Base-by-base conservation (phyloP, 2,797 vertebrate genomes). In the Crenichthys baileyi region DNA sequence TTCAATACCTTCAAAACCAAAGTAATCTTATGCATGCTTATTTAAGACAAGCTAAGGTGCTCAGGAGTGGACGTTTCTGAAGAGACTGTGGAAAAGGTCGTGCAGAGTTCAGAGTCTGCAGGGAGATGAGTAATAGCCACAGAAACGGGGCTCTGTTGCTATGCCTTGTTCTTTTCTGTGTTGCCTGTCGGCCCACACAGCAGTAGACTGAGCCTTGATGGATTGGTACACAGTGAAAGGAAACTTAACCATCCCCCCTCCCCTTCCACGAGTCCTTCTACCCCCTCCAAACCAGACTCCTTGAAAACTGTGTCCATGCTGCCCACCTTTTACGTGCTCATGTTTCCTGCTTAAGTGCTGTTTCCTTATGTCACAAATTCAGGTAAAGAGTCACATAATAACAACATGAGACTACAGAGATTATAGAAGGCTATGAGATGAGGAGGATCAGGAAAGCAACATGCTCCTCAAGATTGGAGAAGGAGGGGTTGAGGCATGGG, bases 191-290 rank as follows among this genome's bases (percentile, higher is more conserved):
- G 95, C 95, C 95, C 91, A 96, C 97, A 94, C 97, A 97, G 97
- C 96, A 85, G 97, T 96, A 96, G 96, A 95, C 97, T 95, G 96
- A 96, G 95, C 95, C 95, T 95, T 98, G 98, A 98, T 97, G 95
- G 97, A 98, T 98, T 97, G 97, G 97, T 97, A 97, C 96, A 88
- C 92, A 93, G 95, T 98, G 96, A 97, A 97, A 98, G 96, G 96
- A 97, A 97, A 97, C 89, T 90, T 95, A 96, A 93, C 94, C 93
- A 93, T 87, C 82, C 74, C 83, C 70, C 78, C 75, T 82, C 73
- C 83, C 80, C 71, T 1, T 16, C 46, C 75, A 72, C 77, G 13
- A 55, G 22, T 7, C 22, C 36, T 11, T n/a, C 36, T 29, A 18
- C 31, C 79, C 77, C 79, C 73, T 75, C 71, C 75, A 26, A 53